phyloP scores from a whole-genome alignment of 1,140 invertebrate species.

The Ceratosolen fusciceps region DNA sequence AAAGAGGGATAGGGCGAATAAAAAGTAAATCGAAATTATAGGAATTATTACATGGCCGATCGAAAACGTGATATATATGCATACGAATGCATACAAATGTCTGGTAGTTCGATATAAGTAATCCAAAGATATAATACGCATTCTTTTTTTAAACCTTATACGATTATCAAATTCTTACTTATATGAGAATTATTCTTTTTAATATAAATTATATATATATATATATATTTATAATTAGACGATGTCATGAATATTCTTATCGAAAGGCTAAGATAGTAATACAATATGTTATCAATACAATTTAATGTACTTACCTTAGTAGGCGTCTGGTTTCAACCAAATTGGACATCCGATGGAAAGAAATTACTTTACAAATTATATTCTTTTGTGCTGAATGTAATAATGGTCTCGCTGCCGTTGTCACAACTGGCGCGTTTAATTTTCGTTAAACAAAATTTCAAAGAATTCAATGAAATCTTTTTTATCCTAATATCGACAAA shows the following conservation, averaged over 20 bases:
- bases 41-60: background rate
- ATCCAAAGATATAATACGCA: background rate
- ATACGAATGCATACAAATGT: background rate
- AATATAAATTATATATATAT: background rate
- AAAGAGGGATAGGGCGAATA: background rate
- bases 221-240: background rate
- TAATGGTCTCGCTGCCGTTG: conserved; percentile 18
- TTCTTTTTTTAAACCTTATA: background rate
- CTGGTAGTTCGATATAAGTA: background rate
- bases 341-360: background rate
- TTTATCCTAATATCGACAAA: conserved; percentile 27
- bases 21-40: conserved; percentile 3
- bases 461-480: conserved; percentile 28
- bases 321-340: conserved; percentile 29
- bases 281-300: conserved; percentile 21
- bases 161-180: background rate
- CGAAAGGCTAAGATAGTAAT: background rate
- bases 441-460: conserved; percentile 8
- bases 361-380: conserved; percentile 29
- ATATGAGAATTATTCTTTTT: background rate
- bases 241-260: background rate
- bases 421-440: conserved; percentile 5
- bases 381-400: background rate
- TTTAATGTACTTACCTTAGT: conserved; percentile 20
- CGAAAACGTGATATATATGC: background rate